Conservation (phyloP, 2,113 vertebrate genomes). For the Eudyptes chrysolophus region DNA sequence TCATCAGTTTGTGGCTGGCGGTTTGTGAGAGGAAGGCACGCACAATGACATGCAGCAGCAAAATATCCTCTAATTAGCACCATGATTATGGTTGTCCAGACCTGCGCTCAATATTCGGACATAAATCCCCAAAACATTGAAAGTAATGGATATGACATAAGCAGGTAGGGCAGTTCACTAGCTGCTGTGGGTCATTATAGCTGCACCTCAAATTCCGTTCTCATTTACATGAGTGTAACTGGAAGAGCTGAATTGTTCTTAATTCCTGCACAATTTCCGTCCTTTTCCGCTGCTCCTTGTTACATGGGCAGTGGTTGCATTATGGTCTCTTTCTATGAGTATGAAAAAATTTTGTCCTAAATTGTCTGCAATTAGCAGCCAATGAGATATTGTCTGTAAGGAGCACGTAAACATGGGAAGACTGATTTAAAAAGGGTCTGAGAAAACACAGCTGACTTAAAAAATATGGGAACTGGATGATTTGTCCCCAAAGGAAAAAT, state of each 20-base stretch:
- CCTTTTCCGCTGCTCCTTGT: background rate
- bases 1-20: background rate
- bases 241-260: background rate
- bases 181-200: background rate
- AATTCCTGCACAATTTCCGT: background rate
- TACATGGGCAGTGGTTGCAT: background rate
- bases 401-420: background rate
- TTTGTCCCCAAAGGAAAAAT: background rate
- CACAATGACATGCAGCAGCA: background rate
- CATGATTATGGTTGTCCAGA: background rate
- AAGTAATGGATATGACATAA: too few relatives aligned
- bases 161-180: background rate
- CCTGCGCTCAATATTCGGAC: background rate
- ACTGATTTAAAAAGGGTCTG: background rate
- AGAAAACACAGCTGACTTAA: background rate
- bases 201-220: background rate
- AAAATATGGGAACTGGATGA: constrained; percentile 6
- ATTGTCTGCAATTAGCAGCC: background rate
- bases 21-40: background rate
- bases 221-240: background rate
- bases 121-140: background rate
- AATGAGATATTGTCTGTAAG: background rate
- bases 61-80: background rate
- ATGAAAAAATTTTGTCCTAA: background rate
- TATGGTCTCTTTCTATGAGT: background rate